Evolutionary conservation across 2,113 vertebrate genomes (phyloP).

Genomic region (Capra hircus): DNA sequence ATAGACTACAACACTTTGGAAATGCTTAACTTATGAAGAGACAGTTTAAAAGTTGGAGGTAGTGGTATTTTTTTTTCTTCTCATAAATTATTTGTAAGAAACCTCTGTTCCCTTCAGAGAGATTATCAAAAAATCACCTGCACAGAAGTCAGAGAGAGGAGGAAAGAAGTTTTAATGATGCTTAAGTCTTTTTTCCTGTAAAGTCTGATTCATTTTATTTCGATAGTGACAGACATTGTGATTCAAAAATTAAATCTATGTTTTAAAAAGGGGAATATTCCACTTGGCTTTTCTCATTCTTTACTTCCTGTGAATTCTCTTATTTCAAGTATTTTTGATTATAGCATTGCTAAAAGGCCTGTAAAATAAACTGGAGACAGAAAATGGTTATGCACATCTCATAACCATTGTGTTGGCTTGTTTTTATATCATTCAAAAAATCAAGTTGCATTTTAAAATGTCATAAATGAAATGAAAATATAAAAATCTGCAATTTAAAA

Average conservation of each 20-base stretch:
- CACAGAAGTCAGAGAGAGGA: not conserved
- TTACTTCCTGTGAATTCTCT: not conserved
- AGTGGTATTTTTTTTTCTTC: not conserved
- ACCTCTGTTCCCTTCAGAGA: not conserved
- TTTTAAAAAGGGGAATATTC: not conserved
- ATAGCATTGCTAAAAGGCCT: not conserved
- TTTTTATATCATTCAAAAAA: not conserved
- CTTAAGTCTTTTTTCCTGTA: not conserved
- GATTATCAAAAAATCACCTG: not conserved
- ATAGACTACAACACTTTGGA: not conserved
- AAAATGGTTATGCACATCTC: not conserved
- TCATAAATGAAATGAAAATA: not conserved
- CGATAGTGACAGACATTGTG: not conserved
- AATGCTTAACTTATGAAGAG: not conserved
- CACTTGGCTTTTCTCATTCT: not conserved
- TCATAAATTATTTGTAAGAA: not conserved
- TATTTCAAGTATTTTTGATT: slow-evolving; percentile 7
- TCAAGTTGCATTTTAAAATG: not conserved
- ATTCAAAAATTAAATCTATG: not conserved
- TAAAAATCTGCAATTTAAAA: not conserved
- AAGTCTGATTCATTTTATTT: slow-evolving; percentile 41
- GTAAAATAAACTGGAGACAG: not conserved
- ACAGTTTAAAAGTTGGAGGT: not conserved
- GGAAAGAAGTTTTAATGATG: not conserved
- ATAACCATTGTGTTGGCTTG: not conserved